Evolutionary conservation across 2,797 vertebrate genomes (phyloP), one percentile per base, ranked within the genome.

Genomic region (Garrulus glandarius): DNA sequence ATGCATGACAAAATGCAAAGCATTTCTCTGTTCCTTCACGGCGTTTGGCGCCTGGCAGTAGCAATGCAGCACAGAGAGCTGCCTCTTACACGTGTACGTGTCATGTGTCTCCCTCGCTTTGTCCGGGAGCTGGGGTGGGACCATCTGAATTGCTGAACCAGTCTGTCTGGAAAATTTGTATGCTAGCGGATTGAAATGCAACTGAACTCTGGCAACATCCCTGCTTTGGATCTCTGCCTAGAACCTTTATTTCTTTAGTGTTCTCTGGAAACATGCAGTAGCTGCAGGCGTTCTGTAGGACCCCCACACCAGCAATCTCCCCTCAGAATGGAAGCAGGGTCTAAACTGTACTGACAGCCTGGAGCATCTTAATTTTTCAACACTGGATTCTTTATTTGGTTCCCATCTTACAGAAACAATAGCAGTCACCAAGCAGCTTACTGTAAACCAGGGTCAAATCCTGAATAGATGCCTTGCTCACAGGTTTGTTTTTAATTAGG

Each of bases 1-100:
- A 94, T 22, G 71, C 87, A 88, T 64, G 87, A 90, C 89, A 95
- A 87, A 93, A 97, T 57, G 79, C 85, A 93, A 90, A 95, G 85
- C 59, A 84, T 77, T 93, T 88, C 67, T 90, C 74, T 90, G 55
- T 74, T 86, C 83, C 70, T 88, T 88, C 85, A 76, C 0, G 1
- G 95, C 57, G 46, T 72, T 92, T 87, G 72, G 57, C 29, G 37
- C 52, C 89, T 94, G 87, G 83, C 83, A 94, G 74, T n/a, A 89
- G 68, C 78, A 47, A 2, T 53, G 84, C 63, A 77, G 90, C 41
- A 43, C 5, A 32, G 55, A 70, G 50, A 83, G 84, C 53, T 88
- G 65, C 67, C 63, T 89, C 64, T 84, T 24, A 92, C 92, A 95
- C 30, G 59, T 83, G 89, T 37, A 5, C 68, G 55, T 84, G 63